Percentiles rank a stretch among this genome's conserved stretches.
Conservation (phyloP, 2,888 invertebrate genomes). For the Ametastegia equiseti region DNA sequence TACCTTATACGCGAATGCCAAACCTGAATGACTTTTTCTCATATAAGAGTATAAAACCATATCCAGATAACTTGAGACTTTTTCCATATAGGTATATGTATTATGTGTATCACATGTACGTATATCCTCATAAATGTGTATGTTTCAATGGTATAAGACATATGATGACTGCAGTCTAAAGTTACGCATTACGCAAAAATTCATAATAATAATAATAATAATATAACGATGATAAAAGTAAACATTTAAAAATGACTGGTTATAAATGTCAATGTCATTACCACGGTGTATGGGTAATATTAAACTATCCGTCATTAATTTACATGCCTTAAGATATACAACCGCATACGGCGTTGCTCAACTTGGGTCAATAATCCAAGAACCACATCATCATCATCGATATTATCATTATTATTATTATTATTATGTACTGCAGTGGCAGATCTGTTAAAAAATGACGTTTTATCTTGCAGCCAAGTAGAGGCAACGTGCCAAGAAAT, state of each 20-base stretch:
- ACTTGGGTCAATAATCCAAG: conserved; percentile 5
- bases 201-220: neutral
- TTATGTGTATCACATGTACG: too few relatives aligned
- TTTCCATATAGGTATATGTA: too few relatives aligned
- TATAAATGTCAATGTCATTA: conserved; percentile 28
- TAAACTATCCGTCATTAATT: neutral
- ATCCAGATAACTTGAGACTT: too few relatives aligned
- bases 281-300: neutral
- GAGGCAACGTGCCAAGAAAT: conserved; percentile 20
- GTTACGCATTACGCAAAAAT: conserved; percentile 5
- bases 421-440: too few relatives aligned
- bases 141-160: neutral
- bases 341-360: neutral
- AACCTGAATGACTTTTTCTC: too few relatives aligned
- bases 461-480: conserved; percentile 13
- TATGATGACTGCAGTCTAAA: neutral
- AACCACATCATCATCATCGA: neutral
- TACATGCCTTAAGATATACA: neutral
- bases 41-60: too few relatives aligned
- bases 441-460: neutral
- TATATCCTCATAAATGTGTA: too few relatives aligned
- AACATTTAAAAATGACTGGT: neutral
- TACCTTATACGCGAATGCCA: too few relatives aligned
- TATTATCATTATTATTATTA: neutral
- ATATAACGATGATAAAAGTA: neutral